Evolutionary conservation across 1,140 invertebrate species (phyloP).

Genomic region (Homalodisca vitripennis): DNA sequence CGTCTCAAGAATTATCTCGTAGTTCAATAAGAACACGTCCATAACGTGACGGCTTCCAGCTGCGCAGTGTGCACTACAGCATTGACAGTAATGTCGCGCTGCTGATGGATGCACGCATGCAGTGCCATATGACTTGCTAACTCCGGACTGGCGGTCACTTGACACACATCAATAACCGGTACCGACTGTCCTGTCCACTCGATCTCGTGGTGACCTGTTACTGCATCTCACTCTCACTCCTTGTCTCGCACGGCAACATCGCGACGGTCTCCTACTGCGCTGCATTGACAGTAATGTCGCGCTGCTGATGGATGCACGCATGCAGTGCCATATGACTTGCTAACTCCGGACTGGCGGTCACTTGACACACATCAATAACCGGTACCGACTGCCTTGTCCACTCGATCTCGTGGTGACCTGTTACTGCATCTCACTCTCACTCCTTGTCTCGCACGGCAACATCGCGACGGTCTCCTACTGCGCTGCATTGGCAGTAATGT

Average conservation of each 20-base stretch:
- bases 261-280: too few relatives aligned
- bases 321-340: neutral
- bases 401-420: neutral
- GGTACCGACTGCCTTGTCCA: neutral
- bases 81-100: too few relatives aligned
- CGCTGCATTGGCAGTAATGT: too few relatives aligned
- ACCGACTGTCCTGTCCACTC: neutral
- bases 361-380: neutral
- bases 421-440: neutral
- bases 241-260: neutral
- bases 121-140: neutral
- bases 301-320: too few relatives aligned
- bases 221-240: too few relatives aligned
- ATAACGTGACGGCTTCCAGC: too few relatives aligned
- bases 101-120: neutral
- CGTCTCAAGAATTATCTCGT: too few relatives aligned
- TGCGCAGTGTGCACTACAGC: too few relatives aligned
- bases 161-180: neutral
- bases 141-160: neutral
- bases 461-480: too few relatives aligned
- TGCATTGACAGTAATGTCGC: too few relatives aligned
- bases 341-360: neutral
- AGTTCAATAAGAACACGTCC: too few relatives aligned
- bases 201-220: neutral
- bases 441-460: neutral